Evolutionary conservation across 2,888 invertebrate genomes (phyloP), one percentile per base, ranked within the genome.

Genomic region (Pollenia griseotomentosa): DNA sequence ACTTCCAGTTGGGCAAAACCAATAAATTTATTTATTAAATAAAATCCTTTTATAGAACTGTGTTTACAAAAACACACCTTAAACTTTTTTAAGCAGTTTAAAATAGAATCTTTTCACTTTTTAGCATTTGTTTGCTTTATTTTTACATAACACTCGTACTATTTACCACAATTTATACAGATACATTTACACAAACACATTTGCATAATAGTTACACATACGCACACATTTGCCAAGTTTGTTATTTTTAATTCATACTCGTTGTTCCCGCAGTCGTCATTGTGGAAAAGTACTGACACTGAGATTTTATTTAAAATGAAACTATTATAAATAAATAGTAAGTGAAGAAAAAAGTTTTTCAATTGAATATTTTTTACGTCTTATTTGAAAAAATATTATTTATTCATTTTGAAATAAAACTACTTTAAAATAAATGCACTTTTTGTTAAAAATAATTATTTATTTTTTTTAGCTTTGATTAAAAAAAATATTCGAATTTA

Each of bases 221-320:
- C 42, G 53, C n/a, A 57, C 46, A 48, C 44, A 73, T 55, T 40
- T 57, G 33, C 33, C 16, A 23, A 12, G 6, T 61, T 63, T 61
- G 5, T 65, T 81, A 57, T 57, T 73, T 81, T 74, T 51, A 74
- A 66, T 42, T 70, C 75, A 44, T 40, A 65, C 59, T 75, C 59
- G 33, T 44, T 59, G 57, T 51, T 16, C 55, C 66, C 12, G 6
- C 46, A 48, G 12, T 68, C 33, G 11, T 75, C 19, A 23, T 40
- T 46, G 33, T 83, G 83, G 77, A 83, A 83, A 75, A 70, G 61
- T 83, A 83, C 75, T 77, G 75, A 63, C 33, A 77, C 61, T 70
- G 19, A 70, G 55, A 59, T 70, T 77, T 77, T 61, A 53, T 77
- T 75, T 51, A 14, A 65, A 73, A 80, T 65, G 44, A 71, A 71